Conservation (phyloP, 2,888 invertebrate genomes). For the Neuroscelio doddi region DNA sequence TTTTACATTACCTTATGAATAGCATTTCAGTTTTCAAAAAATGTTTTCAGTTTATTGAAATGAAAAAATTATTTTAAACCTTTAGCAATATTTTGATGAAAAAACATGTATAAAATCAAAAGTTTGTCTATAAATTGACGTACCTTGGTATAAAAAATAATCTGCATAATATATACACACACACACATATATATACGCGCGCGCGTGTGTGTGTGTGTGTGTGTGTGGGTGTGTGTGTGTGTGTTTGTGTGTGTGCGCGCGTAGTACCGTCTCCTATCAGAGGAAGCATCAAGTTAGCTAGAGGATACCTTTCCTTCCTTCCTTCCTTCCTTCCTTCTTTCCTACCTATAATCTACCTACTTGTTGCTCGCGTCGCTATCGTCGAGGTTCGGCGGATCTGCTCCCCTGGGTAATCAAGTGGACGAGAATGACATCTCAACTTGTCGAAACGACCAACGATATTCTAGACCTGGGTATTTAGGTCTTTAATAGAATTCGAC, state of each 20-base stretch:
- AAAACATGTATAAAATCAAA: too few relatives aligned
- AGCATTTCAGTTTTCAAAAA: background rate
- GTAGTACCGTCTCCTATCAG: slow-evolving; percentile 18
- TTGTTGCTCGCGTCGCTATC: slow-evolving; percentile 21
- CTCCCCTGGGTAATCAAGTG: slow-evolving; percentile 12
- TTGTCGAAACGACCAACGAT: slow-evolving; percentile 2
- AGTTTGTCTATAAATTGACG: too few relatives aligned
- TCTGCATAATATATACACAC: too few relatives aligned
- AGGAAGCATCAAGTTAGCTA: slow-evolving; percentile 11
- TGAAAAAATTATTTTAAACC: too few relatives aligned
- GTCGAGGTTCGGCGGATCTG: slow-evolving; percentile 3
- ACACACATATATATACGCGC: too few relatives aligned
- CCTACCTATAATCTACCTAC: slow-evolving; percentile 15
- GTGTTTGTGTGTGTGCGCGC: too few relatives aligned
- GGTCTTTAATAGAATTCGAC: background rate
- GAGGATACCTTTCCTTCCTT: slow-evolving; percentile 12
- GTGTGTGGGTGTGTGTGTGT: too few relatives aligned
- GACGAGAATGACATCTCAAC: slow-evolving; percentile 17
- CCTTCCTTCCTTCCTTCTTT: slow-evolving; percentile 18
- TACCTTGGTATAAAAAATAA: too few relatives aligned
- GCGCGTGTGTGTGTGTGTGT: too few relatives aligned
- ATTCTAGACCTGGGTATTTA: background rate
- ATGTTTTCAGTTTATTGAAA: too few relatives aligned
- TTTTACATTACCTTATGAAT: slow-evolving; percentile 7
- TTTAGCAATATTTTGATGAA: too few relatives aligned